Conservation (phyloP, 2,888 invertebrate species). For the Helobdella robusta region DNA sequence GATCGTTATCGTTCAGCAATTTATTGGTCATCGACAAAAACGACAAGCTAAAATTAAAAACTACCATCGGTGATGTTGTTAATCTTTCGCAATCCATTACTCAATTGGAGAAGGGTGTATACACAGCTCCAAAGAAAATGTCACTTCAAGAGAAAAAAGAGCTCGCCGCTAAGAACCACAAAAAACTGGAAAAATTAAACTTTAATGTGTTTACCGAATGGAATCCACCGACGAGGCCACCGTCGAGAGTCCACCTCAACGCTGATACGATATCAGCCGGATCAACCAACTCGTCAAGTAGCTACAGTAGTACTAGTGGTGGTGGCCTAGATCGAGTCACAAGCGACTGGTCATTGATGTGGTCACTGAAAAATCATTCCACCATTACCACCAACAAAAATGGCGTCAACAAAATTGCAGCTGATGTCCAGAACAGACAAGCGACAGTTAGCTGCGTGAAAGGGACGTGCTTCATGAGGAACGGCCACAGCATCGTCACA, state of each 20-base stretch:
- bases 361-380: conserved; percentile 2
- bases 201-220: background rate
- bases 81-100: too few relatives aligned
- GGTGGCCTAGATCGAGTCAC: background rate
- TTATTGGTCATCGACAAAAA: too few relatives aligned
- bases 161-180: conserved; percentile 1
- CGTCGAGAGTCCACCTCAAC: background rate
- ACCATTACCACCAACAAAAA: too few relatives aligned
- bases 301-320: too few relatives aligned
- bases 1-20: too few relatives aligned
- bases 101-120: too few relatives aligned
- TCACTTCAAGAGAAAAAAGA: too few relatives aligned
- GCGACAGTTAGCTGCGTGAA: background rate
- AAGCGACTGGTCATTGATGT: background rate
- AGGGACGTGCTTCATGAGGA: conserved; percentile 9
- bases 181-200: background rate
- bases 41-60: too few relatives aligned
- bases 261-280: background rate
- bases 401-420: background rate
- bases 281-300: conserved; percentile 20
- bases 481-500: background rate
- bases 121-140: too few relatives aligned
- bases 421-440: background rate
- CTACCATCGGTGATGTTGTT: too few relatives aligned
- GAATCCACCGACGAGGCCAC: background rate